A percentile compares a stretch with the other conserved stretches of the same genome.
These are phyloP conservation scores for Danaus plexippus DNA, from an alignment of 1,140 invertebrate genomes.

Conservation along the genomic window DNA sequence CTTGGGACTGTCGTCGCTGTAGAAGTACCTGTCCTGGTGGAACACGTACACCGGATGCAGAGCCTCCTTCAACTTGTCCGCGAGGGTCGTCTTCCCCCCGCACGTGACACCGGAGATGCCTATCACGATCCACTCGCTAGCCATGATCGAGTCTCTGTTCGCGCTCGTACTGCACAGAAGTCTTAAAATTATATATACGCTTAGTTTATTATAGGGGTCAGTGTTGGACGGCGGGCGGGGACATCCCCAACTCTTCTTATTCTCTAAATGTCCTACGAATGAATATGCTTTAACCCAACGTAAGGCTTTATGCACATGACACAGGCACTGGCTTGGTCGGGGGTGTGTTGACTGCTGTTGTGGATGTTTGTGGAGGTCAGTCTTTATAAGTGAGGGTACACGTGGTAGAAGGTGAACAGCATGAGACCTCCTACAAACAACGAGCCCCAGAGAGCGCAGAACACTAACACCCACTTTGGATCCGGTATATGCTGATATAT, in stretches of 20 bases:
- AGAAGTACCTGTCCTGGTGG: conserved; percentile 86
- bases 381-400: conserved; percentile 50
- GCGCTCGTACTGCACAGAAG: no score
- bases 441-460: conserved; percentile 75
- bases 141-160: conserved; percentile 8
- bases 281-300: no score
- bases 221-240: no score
- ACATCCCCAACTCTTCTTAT: no score
- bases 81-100: conserved; percentile 85
- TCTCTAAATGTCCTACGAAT: no score
- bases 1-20: conserved; percentile 76
- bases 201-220: no score
- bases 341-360: neutral
- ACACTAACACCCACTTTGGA: conserved; percentile 73
- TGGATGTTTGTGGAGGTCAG: conserved; percentile 8
- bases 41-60: conserved; percentile 74
- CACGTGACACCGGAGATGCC: conserved; percentile 85
- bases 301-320: no score
- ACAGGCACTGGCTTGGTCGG: no score
- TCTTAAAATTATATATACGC: no score
- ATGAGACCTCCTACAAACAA: conserved; percentile 77
- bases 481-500: conserved; percentile 75
- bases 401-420: conserved; percentile 76
- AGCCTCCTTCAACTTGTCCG: conserved; percentile 71
- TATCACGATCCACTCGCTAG: conserved; percentile 76